phyloP scores from a whole-genome alignment of 2,113 vertebrate species.

The Clarias batrachus region DNA sequence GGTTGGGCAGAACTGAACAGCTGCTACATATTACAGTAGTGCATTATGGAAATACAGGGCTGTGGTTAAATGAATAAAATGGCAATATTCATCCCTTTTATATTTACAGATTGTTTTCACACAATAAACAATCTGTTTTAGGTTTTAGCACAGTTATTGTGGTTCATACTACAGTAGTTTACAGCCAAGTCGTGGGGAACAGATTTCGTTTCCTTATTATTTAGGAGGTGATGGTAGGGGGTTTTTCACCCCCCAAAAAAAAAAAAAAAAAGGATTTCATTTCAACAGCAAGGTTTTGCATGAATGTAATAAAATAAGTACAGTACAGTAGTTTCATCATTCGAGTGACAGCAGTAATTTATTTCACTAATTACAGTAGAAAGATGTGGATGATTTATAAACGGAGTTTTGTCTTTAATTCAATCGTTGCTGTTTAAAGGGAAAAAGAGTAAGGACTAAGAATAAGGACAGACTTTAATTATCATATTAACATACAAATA shows the following conservation, averaged over 20 bases:
- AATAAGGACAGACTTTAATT: neutral
- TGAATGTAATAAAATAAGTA: neutral
- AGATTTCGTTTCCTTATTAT: neutral
- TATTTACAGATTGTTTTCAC: neutral
- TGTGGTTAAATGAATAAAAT: neutral
- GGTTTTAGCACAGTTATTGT: no score
- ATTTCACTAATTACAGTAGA: neutral
- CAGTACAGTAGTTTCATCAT: no score
- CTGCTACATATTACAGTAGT: neutral
- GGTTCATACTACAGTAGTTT: neutral
- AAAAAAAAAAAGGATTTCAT: neutral
- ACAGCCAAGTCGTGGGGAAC: no score
- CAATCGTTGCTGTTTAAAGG: neutral
- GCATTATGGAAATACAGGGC: neutral
- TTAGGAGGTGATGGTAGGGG: neutral
- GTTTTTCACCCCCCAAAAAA: no score
- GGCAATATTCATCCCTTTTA: neutral
- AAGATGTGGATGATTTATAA: neutral
- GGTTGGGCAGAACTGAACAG: neutral
- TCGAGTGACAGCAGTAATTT: neutral
- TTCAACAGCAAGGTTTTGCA: neutral
- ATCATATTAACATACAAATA: neutral
- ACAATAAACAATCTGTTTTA: neutral
- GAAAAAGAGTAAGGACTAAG: neutral
- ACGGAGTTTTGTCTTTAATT: neutral